Conservation (phyloP, 1,140 invertebrate genomes). For the Neodiprion virginianus region DNA sequence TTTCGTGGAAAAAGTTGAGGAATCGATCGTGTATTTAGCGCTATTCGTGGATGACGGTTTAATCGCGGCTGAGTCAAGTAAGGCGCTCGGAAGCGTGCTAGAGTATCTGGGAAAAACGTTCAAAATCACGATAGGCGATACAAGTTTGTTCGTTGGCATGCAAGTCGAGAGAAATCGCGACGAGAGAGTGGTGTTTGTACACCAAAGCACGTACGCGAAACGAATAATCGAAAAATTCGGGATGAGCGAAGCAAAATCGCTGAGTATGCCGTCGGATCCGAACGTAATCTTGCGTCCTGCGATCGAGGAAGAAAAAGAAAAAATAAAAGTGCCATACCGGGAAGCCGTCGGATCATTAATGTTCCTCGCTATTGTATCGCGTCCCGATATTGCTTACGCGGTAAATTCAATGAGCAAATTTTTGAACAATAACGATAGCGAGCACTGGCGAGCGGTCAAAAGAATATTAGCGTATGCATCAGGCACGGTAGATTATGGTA, state of each 20-base stretch:
- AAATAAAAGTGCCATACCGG: constrained; percentile 32
- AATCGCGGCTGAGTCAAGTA: constrained; percentile 21
- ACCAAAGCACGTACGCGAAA: constrained; percentile 15
- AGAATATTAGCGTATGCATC: constrained; percentile 40
- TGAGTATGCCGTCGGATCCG: constrained; percentile 18
- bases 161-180: constrained; percentile 15
- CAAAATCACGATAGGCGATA: constrained; percentile 22
- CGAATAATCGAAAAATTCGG: constrained; percentile 21
- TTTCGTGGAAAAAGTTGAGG: constrained; percentile 9
- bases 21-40: constrained; percentile 24
- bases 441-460: constrained; percentile 38
- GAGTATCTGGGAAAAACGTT: constrained; percentile 21
- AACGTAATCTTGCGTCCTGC: constrained; percentile 11
- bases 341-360: constrained; percentile 45
- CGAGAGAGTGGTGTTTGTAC: background rate
- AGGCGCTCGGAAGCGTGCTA: constrained; percentile 10
- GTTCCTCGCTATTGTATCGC: constrained; percentile 41
- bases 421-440: constrained; percentile 31
- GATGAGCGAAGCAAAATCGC: constrained; percentile 8
- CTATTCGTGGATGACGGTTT: constrained; percentile 43
- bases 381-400: constrained; percentile 46
- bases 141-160: constrained; percentile 28
- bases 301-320: constrained; percentile 2
- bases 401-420: constrained; percentile 39
- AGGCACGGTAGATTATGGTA: constrained; percentile 34